These are phyloP conservation scores for Mohoua ochrocephala DNA, from an alignment of 2,113 vertebrate genomes.

Conservation along the genomic window DNA sequence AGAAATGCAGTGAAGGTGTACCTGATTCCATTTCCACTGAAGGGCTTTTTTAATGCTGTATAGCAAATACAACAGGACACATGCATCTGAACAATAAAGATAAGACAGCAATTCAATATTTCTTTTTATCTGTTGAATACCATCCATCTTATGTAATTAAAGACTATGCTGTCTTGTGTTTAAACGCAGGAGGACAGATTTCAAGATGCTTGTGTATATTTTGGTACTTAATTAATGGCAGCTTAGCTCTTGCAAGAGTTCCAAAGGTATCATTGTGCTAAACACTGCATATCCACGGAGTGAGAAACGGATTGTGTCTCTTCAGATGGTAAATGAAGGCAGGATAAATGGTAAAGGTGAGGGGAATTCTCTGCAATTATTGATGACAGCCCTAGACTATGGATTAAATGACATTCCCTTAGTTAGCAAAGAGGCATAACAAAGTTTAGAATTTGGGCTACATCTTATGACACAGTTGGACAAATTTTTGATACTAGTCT, in stretches of 20 bases:
- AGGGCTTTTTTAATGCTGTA: background rate
- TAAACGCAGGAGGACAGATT: background rate
- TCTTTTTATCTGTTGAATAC: background rate
- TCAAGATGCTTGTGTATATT: slow-evolving; percentile 29
- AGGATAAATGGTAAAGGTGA: background rate
- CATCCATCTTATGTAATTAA: slow-evolving; percentile 15
- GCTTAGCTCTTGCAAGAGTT: background rate
- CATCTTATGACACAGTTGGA: background rate
- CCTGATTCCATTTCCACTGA: background rate
- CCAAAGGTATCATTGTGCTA: background rate
- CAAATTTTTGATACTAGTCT: background rate
- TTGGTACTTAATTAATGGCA: slow-evolving; percentile 16
- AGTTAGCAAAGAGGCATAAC: background rate
- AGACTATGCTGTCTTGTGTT: background rate
- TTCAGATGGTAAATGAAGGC: background rate
- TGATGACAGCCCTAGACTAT: background rate
- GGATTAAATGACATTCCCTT: background rate
- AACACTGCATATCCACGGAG: background rate
- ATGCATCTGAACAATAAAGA: background rate
- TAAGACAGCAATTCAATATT: background rate
- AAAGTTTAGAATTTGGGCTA: background rate
- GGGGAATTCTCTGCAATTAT: background rate
- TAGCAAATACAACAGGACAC: background rate
- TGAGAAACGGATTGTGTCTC: background rate
- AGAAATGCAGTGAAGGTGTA: background rate